A percentile compares a stretch with the other conserved stretches of the same genome.
phyloP scores from a whole-genome alignment of 2,113 vertebrate genomes.

The Aix galericulata region DNA sequence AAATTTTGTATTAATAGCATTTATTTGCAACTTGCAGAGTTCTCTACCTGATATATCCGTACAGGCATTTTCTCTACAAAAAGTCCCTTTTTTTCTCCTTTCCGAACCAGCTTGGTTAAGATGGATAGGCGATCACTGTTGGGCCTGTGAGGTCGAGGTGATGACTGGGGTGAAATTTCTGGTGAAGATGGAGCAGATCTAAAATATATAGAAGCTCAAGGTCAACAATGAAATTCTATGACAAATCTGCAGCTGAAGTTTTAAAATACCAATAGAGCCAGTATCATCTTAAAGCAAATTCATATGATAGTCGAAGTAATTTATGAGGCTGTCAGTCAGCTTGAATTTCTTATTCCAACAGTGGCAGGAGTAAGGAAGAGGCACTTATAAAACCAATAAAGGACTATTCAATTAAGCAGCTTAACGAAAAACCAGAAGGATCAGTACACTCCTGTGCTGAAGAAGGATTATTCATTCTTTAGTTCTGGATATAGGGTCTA shows the following conservation, averaged over 20 bases:
- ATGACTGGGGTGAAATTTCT: constrained; percentile 96
- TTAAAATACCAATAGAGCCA: not conserved
- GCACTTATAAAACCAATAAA: not conserved
- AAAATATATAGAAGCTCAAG: not conserved
- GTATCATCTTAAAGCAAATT: not conserved
- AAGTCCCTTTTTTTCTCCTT: constrained; percentile 97
- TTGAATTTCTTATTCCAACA: not conserved
- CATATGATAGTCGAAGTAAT: not conserved
- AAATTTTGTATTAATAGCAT: not conserved
- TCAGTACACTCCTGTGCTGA: not conserved
- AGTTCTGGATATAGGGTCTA: not conserved
- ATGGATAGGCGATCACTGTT: constrained; percentile 96
- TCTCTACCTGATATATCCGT: constrained; percentile 92
- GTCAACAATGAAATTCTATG: not conserved
- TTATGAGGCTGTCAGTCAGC: not conserved
- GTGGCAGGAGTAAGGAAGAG: not conserved
- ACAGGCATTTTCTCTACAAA: constrained; percentile 99
- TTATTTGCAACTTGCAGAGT: not conserved
- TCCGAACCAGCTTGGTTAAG: constrained; percentile 94
- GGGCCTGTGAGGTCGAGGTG: constrained; percentile 92
- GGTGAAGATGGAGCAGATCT: constrained; percentile 98
- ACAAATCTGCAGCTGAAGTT: not conserved
- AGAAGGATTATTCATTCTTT: not conserved
- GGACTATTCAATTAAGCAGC: not conserved
- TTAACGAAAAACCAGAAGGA: not conserved